Conservation (phyloP, 2,888 invertebrate species). For the Ariolimax columbianus region DNA sequence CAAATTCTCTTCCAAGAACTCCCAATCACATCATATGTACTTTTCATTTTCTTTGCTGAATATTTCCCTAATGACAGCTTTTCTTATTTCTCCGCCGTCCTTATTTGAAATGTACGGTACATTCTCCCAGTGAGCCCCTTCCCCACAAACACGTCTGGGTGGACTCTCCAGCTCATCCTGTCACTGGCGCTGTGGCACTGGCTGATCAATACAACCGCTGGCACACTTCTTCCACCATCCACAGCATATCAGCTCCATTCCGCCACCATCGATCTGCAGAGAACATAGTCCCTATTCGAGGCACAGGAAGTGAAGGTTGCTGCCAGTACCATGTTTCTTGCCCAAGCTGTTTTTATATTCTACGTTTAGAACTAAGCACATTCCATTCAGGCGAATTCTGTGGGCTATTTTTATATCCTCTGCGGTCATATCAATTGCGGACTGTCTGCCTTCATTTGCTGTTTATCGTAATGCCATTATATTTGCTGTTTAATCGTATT, state of each 20-base stretch:
- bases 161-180: background rate
- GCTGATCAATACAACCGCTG: constrained; percentile 5
- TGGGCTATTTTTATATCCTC: constrained; percentile 4
- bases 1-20: no score
- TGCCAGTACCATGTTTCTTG: background rate
- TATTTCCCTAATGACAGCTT: no score
- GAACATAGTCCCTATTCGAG: background rate
- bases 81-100: background rate
- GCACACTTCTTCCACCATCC: constrained; percentile 6
- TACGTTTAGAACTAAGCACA: background rate
- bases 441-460: background rate
- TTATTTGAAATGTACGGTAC: constrained; percentile 1
- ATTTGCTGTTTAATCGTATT: background rate
- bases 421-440: background rate
- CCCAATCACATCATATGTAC: no score
- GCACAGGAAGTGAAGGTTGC: background rate
- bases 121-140: background rate
- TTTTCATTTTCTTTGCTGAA: no score
- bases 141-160: background rate
- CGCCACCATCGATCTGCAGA: constrained; percentile 11
- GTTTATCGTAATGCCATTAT: background rate
- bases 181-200: background rate
- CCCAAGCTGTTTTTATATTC: background rate
- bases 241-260: no score
- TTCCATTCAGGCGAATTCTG: background rate